Percentiles rank a stretch among this genome's conserved stretches.
These are phyloP conservation scores for Scleropages formosus DNA, from an alignment of 2,797 vertebrate species.

Conservation along the genomic window DNA sequence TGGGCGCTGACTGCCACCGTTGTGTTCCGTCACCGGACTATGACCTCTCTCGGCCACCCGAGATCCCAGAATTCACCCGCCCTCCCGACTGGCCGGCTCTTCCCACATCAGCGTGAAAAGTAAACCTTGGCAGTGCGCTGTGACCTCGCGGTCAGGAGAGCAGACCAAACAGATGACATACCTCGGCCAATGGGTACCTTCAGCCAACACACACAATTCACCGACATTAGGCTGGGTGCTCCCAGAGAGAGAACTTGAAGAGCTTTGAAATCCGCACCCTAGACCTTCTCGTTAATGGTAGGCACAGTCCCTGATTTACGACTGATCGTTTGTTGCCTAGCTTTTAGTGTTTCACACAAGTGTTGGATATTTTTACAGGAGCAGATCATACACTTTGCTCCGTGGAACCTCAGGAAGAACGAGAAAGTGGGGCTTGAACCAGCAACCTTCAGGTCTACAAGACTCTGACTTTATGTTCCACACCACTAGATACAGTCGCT, in stretches of 20 bases:
- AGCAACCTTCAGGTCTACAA: no score
- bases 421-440: no score
- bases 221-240: no score
- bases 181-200: neutral
- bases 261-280: neutral
- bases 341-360: no score
- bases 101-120: constrained; percentile 23
- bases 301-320: neutral
- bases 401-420: no score
- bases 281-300: neutral
- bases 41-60: constrained; percentile 42
- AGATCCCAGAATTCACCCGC: constrained; percentile 33
- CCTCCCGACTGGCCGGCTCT: constrained; percentile 11
- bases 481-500: no score
- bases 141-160: constrained; percentile 1
- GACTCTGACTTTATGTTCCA: no score
- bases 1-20: neutral
- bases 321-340: no score
- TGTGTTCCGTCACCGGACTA: constrained; percentile 43
- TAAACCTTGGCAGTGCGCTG: constrained; percentile 18
- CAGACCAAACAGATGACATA: neutral
- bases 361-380: no score
- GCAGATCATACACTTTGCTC: no score
- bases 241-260: neutral
- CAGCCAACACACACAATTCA: neutral